phyloP scores from a whole-genome alignment of 2,797 vertebrate species.

The Fringilla coelebs region DNA sequence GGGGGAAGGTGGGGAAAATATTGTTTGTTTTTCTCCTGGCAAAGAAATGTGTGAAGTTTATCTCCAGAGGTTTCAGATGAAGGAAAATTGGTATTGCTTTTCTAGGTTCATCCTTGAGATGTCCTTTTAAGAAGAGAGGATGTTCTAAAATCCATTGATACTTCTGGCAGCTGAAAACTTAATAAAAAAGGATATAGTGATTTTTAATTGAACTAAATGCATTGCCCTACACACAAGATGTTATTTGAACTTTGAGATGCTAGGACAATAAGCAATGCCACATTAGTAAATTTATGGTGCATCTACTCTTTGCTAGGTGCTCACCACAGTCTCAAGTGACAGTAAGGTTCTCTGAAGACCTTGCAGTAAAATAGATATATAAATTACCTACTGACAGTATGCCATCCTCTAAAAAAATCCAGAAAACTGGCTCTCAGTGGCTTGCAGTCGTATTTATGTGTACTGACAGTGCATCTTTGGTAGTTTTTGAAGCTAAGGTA shows the following conservation, averaged over 20 bases:
- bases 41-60: not conserved
- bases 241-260: not conserved
- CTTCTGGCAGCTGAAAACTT: not conserved
- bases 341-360: not conserved
- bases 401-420: not conserved
- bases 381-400: not conserved
- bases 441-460: not conserved
- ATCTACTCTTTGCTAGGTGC: not conserved
- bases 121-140: not conserved
- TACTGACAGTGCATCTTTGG: not conserved
- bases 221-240: not conserved
- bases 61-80: not conserved
- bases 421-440: not conserved
- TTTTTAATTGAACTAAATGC: slow-evolving; percentile 12
- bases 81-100: not conserved
- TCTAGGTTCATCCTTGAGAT: not conserved
- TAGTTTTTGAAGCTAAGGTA: not conserved
- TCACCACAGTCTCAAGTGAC: not conserved
- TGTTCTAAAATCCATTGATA: not conserved
- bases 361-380: not conserved
- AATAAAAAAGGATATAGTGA: not conserved
- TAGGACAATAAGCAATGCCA: not conserved
- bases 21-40: not conserved
- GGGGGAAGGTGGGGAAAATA: not conserved
- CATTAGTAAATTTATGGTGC: not conserved